Percentiles rank a stretch among this genome's conserved stretches.
Evolutionary conservation across 2,113 vertebrate genomes (phyloP).

Genomic region (Microtus pennsylvanicus): DNA sequence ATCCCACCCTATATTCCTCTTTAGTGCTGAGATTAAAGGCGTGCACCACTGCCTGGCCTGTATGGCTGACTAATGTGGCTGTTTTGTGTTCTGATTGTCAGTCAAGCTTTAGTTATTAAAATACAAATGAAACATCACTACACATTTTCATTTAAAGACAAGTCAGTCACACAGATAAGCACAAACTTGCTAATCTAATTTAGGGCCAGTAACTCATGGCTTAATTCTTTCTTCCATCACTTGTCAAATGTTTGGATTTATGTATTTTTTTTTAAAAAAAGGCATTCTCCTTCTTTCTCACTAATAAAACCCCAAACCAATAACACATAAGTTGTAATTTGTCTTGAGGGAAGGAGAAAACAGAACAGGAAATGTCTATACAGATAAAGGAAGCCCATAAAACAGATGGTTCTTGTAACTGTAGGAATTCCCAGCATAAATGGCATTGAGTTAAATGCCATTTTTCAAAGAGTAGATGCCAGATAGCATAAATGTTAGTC

Average conservation of each 20-base stretch:
- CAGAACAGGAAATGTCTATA: slow-evolving; percentile 86
- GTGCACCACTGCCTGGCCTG: too few relatives aligned
- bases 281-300: too few relatives aligned
- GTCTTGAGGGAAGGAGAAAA: slow-evolving; percentile 73
- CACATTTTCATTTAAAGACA: slow-evolving; percentile 17
- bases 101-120: too few relatives aligned
- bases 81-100: too few relatives aligned
- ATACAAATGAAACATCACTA: too few relatives aligned
- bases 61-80: too few relatives aligned
- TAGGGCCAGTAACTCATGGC: not conserved
- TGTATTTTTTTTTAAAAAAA: slow-evolving; percentile 57
- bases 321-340: slow-evolving; percentile 68
- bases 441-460: slow-evolving; percentile 38
- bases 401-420: slow-evolving; percentile 69
- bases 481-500: not conserved
- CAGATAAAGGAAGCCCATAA: slow-evolving; percentile 84
- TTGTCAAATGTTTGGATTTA: slow-evolving; percentile 52
- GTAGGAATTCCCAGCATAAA: slow-evolving; percentile 70
- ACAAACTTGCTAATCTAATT: not conserved
- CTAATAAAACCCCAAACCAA: slow-evolving; percentile 17
- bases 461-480: slow-evolving; percentile 38
- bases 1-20: too few relatives aligned
- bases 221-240: not conserved
- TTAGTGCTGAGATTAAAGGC: too few relatives aligned
- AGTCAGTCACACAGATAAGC: not conserved